Evolutionary conservation across 64 coral and sea anemone species (phyloP), one percentile per base, ranked within the genome.

Genomic region (Montipora capricornis): DNA sequence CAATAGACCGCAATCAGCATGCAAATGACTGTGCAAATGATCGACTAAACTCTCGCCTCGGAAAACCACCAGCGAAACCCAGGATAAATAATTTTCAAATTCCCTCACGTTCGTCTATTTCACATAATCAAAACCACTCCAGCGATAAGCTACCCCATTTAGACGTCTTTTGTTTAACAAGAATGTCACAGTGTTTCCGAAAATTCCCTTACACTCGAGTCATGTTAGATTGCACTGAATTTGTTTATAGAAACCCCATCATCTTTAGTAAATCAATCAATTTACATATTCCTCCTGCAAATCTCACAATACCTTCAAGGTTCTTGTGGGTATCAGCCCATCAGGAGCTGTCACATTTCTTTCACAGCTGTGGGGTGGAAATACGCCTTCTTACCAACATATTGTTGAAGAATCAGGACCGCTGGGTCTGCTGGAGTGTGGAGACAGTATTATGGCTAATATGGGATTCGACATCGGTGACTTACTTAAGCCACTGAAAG

Each of bases 171-270:
- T 37, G 29, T 37, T 37, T 37, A 37, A 14, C 70, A 8, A 90
- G 29, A 37, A 37, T 37, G 29, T n/a, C 74, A 49, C 15, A 1
- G 20, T 10, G 20, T 46, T 89, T 89, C 20, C 53, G 78, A 17
- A 89, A 89, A 22, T 78, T 89, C 20, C 87, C 87, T 8, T 77
- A 89, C 11, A 66, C 87, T 2, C 5, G 22, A 78, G 20, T 89
- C 15, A 22, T 90, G 13, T 55, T 90, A 58, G 75, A 90, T 15
- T 90, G 88, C 62, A 90, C 75, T 61, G 75, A 90, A 77, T 90
- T 90, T 79, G 69, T 68, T 79, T 53, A 37, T 37, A 37, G 73
- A 90, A 14, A 47, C 44, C 1, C 88, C 88, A 11, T 90, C 88
- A 5, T 90, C 88, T 44, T 47, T 90, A 55, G 88, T 90, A 46